phyloP scores from a whole-genome alignment of 2,888 invertebrate genomes.

The Serrognathus titanus region DNA sequence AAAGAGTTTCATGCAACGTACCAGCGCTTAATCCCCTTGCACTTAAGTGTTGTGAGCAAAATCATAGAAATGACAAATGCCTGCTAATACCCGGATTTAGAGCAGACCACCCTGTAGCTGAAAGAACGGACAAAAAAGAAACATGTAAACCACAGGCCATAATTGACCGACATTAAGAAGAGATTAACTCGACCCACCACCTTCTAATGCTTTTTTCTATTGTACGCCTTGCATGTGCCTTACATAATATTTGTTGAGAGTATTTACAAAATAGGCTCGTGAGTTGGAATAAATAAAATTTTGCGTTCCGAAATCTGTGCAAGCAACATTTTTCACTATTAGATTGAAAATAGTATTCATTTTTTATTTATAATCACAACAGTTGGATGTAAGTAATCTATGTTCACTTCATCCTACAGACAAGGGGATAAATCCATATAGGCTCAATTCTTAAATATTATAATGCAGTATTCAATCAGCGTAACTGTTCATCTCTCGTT shows the following conservation, averaged over 20 bases:
- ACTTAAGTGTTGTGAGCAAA: background rate
- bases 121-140: conserved; percentile 3
- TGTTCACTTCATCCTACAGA: too few relatives aligned
- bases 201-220: conserved; percentile 7
- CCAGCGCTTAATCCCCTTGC: too few relatives aligned
- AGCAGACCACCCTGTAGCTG: conserved; percentile 12
- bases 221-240: conserved; percentile 15
- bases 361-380: too few relatives aligned
- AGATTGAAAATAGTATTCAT: too few relatives aligned
- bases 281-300: background rate
- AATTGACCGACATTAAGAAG: conserved; percentile 18
- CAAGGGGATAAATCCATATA: background rate
- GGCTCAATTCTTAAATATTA: background rate
- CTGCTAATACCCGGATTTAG: conserved; percentile 1
- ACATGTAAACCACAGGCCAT: conserved; percentile 14
- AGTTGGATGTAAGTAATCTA: too few relatives aligned
- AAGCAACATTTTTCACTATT: too few relatives aligned
- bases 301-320: too few relatives aligned
- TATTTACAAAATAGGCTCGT: background rate
- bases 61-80: background rate
- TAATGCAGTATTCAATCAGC: conserved; percentile 1
- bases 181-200: conserved; percentile 15
- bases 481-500: background rate
- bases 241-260: conserved; percentile 15
- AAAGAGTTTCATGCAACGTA: too few relatives aligned